Evolutionary conservation across 2,113 vertebrate species (phyloP).

Genomic region (Hepsetus odoe): DNA sequence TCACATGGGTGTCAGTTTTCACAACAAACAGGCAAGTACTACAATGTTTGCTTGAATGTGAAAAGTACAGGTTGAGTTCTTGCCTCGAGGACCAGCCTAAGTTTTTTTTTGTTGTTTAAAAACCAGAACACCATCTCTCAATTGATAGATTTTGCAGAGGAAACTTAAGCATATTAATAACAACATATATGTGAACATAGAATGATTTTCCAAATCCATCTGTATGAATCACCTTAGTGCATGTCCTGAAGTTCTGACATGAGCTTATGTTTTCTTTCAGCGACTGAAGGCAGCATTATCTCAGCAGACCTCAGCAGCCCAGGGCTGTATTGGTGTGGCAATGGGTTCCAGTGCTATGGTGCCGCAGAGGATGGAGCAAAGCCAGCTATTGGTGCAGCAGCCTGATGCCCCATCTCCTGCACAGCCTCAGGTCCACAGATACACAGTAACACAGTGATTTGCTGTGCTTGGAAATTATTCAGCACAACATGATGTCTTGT

Average conservation of each 20-base stretch:
- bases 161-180: not conserved
- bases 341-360: constrained; percentile 90
- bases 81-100: not conserved
- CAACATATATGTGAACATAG: not conserved
- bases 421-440: constrained; percentile 87
- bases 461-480: too few species aligned
- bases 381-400: constrained; percentile 89
- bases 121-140: too few species aligned
- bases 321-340: constrained; percentile 78
- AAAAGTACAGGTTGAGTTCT: not conserved
- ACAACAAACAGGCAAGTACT: constrained; percentile 45
- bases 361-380: constrained; percentile 88
- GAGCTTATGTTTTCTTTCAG: constrained; percentile 65
- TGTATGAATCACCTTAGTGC: not conserved
- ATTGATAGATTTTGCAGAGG: not conserved
- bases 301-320: constrained; percentile 82
- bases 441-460: not conserved
- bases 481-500: too few species aligned
- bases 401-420: constrained; percentile 93
- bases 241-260: not conserved
- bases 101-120: not conserved
- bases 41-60: constrained; percentile 1
- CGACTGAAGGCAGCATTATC: constrained; percentile 93
- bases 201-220: too few species aligned
- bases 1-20: constrained; percentile 37